Conservation (phyloP, 2,113 vertebrate genomes). For the Myodes glareolus region DNA sequence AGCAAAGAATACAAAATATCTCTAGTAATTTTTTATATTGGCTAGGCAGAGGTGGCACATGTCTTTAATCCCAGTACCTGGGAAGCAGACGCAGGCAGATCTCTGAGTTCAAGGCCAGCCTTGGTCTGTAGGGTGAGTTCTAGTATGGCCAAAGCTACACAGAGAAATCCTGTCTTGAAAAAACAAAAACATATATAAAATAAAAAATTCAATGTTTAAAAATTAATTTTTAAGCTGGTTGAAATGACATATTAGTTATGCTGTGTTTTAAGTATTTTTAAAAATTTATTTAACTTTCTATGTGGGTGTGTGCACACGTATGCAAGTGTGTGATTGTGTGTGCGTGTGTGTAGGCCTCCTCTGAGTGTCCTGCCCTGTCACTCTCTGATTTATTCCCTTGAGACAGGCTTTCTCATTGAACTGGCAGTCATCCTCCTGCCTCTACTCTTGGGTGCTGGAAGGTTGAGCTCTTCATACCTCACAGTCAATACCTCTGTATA, state of each 20-base stretch:
- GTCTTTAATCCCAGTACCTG: neutral
- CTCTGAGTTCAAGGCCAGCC: neutral
- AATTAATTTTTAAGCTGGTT: neutral
- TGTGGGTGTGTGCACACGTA: neutral
- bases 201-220: neutral
- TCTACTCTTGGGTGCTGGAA: neutral
- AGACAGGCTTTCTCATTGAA: neutral
- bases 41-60: neutral
- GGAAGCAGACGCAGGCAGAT: neutral
- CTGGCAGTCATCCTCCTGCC: neutral
- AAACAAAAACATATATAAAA: neutral
- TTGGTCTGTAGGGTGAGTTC: neutral
- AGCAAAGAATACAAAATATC: conserved; percentile 25
- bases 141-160: neutral
- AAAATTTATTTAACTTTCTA: conserved; percentile 16
- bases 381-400: neutral
- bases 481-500: neutral
- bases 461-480: neutral
- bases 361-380: neutral
- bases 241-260: neutral
- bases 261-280: neutral
- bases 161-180: neutral
- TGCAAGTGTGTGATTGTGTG: neutral
- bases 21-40: conserved; percentile 24
- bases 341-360: neutral